A percentile compares a stretch with the other conserved stretches of the same genome.
Conservation (phyloP, 2,888 invertebrate species). For the Athalia cordata region DNA sequence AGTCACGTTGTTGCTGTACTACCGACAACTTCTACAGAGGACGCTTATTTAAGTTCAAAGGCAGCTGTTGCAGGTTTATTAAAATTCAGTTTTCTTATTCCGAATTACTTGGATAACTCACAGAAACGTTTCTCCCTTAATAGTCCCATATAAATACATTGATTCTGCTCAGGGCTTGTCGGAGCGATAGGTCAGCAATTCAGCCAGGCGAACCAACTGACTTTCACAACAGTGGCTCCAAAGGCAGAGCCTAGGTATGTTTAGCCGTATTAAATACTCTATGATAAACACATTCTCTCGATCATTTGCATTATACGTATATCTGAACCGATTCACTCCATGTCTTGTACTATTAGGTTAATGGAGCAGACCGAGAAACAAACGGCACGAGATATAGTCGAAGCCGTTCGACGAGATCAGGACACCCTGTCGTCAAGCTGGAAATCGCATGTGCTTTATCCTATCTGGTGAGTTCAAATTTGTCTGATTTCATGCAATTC, state of each 20-base stretch:
- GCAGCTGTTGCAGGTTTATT: constrained; percentile 65
- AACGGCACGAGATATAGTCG: constrained; percentile 64
- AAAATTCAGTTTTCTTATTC: neutral
- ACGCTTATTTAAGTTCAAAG: constrained; percentile 65
- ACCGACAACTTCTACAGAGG: constrained; percentile 62
- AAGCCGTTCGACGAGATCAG: constrained; percentile 64
- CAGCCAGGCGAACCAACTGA: constrained; percentile 57
- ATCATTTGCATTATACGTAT: constrained; percentile 2
- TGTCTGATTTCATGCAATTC: neutral
- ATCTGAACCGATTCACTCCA: constrained; percentile 8
- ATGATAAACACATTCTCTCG: neutral
- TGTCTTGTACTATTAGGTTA: constrained; percentile 51
- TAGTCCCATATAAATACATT: neutral
- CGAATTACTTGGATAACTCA: neutral
- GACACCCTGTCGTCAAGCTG: constrained; percentile 58
- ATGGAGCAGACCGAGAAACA: constrained; percentile 59
- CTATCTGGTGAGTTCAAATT: constrained; percentile 56
- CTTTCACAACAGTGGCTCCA: constrained; percentile 66
- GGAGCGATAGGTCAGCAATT: constrained; percentile 64
- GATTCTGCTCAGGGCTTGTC: constrained; percentile 63
- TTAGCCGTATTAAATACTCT: neutral
- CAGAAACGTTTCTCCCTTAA: too few relatives aligned
- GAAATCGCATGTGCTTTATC: constrained; percentile 58
- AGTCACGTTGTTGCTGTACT: constrained; percentile 66
- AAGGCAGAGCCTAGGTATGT: constrained; percentile 61